Conservation (phyloP, 2,888 invertebrate species). For the Pteria penguin region DNA sequence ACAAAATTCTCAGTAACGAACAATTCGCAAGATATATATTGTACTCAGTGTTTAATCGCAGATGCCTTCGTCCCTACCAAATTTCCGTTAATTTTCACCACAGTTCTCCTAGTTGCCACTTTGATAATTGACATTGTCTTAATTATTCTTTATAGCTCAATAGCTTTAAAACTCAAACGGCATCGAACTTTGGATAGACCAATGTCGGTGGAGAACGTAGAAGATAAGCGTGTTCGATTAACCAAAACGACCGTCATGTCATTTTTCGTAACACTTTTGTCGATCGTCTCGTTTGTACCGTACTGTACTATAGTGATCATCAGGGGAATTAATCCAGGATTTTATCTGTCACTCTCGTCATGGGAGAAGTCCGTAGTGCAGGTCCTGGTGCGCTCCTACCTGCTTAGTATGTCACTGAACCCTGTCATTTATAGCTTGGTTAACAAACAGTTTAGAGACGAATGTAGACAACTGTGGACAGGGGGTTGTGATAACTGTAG, state of each 20-base stretch:
- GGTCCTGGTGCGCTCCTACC: conserved; percentile 39
- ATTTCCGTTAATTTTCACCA: conserved; percentile 13
- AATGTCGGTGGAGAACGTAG: neutral
- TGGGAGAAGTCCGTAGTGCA: conserved; percentile 29
- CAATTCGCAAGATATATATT: neutral
- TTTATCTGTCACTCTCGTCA: conserved; percentile 26
- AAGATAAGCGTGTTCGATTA: conserved; percentile 11
- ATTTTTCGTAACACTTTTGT: conserved; percentile 45
- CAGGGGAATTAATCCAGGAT: conserved; percentile 17
- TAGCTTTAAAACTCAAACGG: conserved; percentile 1
- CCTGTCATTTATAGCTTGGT: conserved; percentile 41
- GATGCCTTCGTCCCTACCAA: neutral
- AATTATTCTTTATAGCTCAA: conserved; percentile 14
- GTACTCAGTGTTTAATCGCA: conserved; percentile 23
- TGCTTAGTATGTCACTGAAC: conserved; percentile 40
- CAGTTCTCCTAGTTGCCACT: conserved; percentile 10
- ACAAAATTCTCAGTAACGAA: neutral
- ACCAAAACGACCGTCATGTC: conserved; percentile 45
- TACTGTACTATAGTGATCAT: conserved; percentile 37
- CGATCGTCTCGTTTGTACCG: conserved; percentile 44
- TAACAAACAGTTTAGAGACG: conserved; percentile 35
- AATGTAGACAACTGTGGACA: too few relatives aligned
- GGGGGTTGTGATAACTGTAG: too few relatives aligned
- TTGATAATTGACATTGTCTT: conserved; percentile 24
- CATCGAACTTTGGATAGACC: neutral